phyloP scores from a whole-genome alignment of 1,140 invertebrate genomes.

The Delia radicum region DNA sequence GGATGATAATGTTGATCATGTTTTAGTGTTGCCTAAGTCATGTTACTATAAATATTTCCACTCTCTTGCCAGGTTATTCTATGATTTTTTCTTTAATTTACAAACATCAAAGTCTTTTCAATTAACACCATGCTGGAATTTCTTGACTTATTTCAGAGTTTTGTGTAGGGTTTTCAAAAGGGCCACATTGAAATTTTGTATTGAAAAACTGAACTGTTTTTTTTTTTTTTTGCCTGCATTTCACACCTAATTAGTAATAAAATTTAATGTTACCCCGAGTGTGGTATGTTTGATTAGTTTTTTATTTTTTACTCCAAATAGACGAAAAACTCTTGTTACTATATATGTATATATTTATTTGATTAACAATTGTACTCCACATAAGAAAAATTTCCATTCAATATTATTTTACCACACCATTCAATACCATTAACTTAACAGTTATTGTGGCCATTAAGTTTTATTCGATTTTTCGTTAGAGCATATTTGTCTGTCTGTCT shows the following conservation, averaged over 20 bases:
- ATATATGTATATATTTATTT: too few species aligned
- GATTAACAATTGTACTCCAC: neutral
- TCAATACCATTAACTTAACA: slow-evolving; percentile 26
- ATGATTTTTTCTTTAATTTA: neutral
- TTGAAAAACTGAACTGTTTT: neutral
- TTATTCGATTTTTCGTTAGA: slow-evolving; percentile 26
- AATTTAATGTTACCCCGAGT: slow-evolving; percentile 22
- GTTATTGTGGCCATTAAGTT: slow-evolving; percentile 27
- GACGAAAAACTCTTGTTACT: neutral
- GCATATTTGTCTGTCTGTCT: neutral
- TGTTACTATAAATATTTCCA: neutral
- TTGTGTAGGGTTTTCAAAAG: neutral
- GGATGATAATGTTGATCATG: neutral
- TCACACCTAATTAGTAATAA: slow-evolving; percentile 31
- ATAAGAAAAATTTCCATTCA: neutral
- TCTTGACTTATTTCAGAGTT: neutral
- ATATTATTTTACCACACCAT: neutral
- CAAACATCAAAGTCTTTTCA: slow-evolving; percentile 28
- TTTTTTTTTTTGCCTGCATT: neutral
- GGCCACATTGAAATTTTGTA: neutral
- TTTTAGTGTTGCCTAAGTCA: neutral
- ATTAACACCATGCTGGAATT: slow-evolving; percentile 21
- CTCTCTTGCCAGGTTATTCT: neutral
- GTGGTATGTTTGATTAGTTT: neutral
- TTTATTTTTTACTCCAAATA: neutral